A percentile compares a stretch with the other conserved stretches of the same genome.
These are phyloP conservation scores for Subacronicta megacephala DNA, from an alignment of 2,888 invertebrate genomes.

Conservation along the genomic window DNA sequence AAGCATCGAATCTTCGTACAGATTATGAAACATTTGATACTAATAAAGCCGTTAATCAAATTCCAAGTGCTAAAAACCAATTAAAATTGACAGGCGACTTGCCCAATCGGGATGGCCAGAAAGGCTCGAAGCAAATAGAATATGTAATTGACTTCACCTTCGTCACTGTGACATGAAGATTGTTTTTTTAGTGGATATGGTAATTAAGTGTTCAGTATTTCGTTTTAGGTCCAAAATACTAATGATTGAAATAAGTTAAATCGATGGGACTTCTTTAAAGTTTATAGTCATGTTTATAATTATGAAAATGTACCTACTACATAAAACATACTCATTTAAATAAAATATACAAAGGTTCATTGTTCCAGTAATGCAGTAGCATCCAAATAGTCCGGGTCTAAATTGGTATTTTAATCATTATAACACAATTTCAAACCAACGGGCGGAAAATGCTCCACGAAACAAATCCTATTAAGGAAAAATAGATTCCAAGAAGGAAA, in stretches of 20 bases:
- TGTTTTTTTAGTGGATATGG: constrained; percentile 62
- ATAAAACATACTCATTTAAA: too few relatives aligned
- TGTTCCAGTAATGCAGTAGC: constrained; percentile 22
- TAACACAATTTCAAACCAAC: constrained; percentile 66
- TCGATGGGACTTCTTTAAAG: background rate
- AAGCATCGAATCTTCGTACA: constrained; percentile 43
- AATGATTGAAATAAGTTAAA: constrained; percentile 22
- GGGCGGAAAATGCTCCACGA: constrained; percentile 69
- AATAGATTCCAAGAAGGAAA: constrained; percentile 83
- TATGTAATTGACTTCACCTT: constrained; percentile 73
- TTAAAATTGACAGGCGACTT: constrained; percentile 77
- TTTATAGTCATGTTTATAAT: background rate
- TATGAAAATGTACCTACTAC: background rate
- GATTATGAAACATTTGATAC: constrained; percentile 50
- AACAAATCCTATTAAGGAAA: constrained; percentile 86
- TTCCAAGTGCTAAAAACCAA: constrained; percentile 76
- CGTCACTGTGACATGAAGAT: constrained; percentile 71
- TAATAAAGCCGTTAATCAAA: constrained; percentile 58
- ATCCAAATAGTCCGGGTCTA: constrained; percentile 61
- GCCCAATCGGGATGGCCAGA: constrained; percentile 70
- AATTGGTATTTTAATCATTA: constrained; percentile 76
- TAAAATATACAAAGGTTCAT: background rate
- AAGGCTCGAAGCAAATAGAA: constrained; percentile 69
- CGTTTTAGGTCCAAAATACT: constrained; percentile 25
- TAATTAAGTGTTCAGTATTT: constrained; percentile 59